Base-by-base conservation (phyloP, 2,888 invertebrate genomes). In the Caenorhabditis macrosperma region DNA sequence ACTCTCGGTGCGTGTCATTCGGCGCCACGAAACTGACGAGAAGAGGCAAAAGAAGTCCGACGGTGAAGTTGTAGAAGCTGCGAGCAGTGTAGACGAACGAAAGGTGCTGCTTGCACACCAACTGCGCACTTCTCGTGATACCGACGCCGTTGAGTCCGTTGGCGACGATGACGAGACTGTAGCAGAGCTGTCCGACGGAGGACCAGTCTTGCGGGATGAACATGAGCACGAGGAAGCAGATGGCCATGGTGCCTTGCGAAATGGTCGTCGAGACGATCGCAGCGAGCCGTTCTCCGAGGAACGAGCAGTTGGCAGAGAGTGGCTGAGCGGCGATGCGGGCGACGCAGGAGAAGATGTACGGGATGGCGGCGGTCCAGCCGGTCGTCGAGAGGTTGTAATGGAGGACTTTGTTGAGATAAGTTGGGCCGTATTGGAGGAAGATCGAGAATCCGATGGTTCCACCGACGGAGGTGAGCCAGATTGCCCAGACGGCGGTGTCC, bases 141-240 rank as follows among this genome's bases (percentile, higher is more conserved):
- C 82, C 82, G 28, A 82, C 82, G 30, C 82, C 82, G 67, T 82
- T 82, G 57, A 82, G 60, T 24, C 82, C 82, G 52, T 82, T 82
- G 22, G 82, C 82, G 17, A 82, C 78, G 26, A 82, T 82, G 5
- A 82, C 82, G 20, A 82, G 59, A 52, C 78, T 68, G 59, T 82
- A 82, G 54, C 82, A 82, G 26, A 82, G 68, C 33, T 78, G 78
- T 22, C 72, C 82, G 20, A 82, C 75, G 0, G 68, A 69, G 7
- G 52, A 59, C 82, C 82, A 82, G 38, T 75, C 55, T 24, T 74
- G 72, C 26, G 82, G 82, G 30, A 78, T 76, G 63, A 78, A 59
- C 61, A 82, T 77, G n/a, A 82, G 63, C 22, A 78, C 67, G 10
- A 82, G 55, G 66, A 82, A 82, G 55, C 72, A 78, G 26, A 82